Evolutionary conservation across 2,113 vertebrate species (phyloP), one percentile per base, ranked within the genome.

Genomic region (Copsychus sechellarum): DNA sequence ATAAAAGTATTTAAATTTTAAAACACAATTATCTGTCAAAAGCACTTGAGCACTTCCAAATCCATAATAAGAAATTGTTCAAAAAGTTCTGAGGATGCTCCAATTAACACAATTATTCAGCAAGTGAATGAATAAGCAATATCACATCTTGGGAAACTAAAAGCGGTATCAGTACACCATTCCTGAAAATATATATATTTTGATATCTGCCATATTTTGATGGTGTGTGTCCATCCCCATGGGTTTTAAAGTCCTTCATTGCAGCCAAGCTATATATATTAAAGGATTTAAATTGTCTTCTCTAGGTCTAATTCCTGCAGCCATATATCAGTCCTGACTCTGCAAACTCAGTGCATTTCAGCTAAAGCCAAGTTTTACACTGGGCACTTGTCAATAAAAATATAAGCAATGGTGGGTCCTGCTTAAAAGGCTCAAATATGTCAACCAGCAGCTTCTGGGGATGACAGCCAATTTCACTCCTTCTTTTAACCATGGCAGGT

Each of bases 1-100:
- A 90, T 56, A 88, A 65, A 95, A 83, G 16, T 91, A 54, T 96
- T 94, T 90, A 93, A 95, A 95, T 81, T 95, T 91, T 91, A 94
- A 95, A 95, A 79, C 38, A 85, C 66, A 80, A 82, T 94, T 95
- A 89, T 70, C 57, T 91, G 38, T 76, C 58, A 77, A 84, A 91
- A 92, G 45, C 62, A 64, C 65, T 76, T 67, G 42, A 88, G 14
- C 24, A 23, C 58, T 87, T 89, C 65, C 16, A 90, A 82, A 90
- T 50, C 23, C 45, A 33, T 72, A 57, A 40, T n/a, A 92, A 82
- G 57, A 85, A 95, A 57, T 72, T 36, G 18, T 58, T 85, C 23
- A 57, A 45, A 94, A 93, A 92, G 6, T 80, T 61, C 45, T 69
- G 58, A 82, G 11, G n/a, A 33, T 45, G 28, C 26, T 72, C 12